phyloP scores from a whole-genome alignment of 2,113 vertebrate species.

The Pomatorhinus ruficollis region DNA sequence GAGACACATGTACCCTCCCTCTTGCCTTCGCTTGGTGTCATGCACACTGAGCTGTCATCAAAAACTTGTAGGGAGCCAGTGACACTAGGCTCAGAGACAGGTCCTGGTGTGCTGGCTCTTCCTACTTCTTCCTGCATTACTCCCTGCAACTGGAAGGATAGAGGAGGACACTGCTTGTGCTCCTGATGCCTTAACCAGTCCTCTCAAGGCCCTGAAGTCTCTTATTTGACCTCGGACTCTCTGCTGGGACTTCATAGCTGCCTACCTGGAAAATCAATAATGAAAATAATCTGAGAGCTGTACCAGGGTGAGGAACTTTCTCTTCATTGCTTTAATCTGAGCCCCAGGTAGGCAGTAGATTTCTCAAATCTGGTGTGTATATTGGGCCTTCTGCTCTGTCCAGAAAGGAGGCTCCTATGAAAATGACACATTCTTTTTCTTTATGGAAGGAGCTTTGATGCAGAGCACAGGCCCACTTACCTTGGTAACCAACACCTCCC shows the following conservation, averaged over 20 bases:
- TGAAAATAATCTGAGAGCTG: not conserved
- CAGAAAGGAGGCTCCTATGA: not conserved
- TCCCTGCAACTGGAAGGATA: not conserved
- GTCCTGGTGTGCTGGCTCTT: not conserved
- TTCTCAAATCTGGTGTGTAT: not conserved
- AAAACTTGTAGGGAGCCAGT: not conserved
- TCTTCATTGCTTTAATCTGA: not conserved
- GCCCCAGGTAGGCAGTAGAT: not conserved
- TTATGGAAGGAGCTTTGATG: not conserved
- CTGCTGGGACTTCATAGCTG: not conserved
- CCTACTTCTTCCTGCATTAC: not conserved
- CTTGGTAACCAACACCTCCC: rapidly evolving
- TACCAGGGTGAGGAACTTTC: not conserved
- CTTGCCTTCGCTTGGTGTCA: not conserved
- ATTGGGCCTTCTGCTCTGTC: not conserved
- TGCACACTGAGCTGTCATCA: not conserved
- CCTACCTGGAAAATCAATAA: not conserved
- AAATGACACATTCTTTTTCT: not conserved
- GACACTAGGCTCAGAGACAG: not conserved
- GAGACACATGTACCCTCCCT: not conserved
- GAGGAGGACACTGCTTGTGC: not conserved
- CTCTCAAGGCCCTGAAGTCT: not conserved
- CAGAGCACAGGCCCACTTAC: not conserved
- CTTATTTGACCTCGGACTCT: rapidly evolving
- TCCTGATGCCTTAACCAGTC: not conserved